phyloP scores from a whole-genome alignment of 2,888 invertebrate genomes.

The Stratiomys singularior region DNA sequence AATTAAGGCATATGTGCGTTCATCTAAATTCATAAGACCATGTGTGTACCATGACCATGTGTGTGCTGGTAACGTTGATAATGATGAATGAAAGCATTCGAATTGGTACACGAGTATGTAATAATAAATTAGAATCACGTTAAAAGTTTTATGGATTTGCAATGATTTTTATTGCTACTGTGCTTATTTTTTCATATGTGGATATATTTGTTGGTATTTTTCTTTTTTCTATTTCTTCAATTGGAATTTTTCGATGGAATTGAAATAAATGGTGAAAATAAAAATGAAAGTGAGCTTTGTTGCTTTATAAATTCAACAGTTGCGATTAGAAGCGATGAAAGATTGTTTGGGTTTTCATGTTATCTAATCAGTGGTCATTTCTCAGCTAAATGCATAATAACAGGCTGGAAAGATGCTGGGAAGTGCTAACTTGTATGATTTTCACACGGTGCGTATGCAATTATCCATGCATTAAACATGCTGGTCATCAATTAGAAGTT shows the following conservation, averaged over 20 bases:
- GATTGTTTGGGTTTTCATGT: background rate
- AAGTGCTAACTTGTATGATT: background rate
- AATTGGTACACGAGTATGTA: background rate
- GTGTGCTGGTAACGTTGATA: too few species aligned
- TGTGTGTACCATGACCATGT: too few species aligned
- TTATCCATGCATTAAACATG: too few species aligned
- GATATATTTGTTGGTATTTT: too few species aligned
- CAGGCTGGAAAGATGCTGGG: too few species aligned
- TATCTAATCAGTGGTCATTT: background rate
- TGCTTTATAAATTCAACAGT: background rate
- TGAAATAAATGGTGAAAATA: background rate
- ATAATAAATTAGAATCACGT: constrained; percentile 2
- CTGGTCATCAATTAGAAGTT: too few species aligned
- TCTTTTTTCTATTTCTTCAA: too few species aligned
- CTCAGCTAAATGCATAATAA: too few species aligned
- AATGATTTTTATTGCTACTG: background rate
- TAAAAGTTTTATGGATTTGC: background rate
- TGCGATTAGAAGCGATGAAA: background rate
- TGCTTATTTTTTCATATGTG: too few species aligned
- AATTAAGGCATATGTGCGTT: too few species aligned
- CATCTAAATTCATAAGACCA: too few species aligned
- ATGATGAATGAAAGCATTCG: background rate
- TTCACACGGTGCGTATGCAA: background rate
- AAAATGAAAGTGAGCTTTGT: constrained; percentile 16
- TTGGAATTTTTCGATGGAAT: background rate